Percentiles rank a stretch among this genome's conserved stretches.
phyloP scores from a whole-genome alignment of 2,888 invertebrate species.

The Pasiphila rectangulata region DNA sequence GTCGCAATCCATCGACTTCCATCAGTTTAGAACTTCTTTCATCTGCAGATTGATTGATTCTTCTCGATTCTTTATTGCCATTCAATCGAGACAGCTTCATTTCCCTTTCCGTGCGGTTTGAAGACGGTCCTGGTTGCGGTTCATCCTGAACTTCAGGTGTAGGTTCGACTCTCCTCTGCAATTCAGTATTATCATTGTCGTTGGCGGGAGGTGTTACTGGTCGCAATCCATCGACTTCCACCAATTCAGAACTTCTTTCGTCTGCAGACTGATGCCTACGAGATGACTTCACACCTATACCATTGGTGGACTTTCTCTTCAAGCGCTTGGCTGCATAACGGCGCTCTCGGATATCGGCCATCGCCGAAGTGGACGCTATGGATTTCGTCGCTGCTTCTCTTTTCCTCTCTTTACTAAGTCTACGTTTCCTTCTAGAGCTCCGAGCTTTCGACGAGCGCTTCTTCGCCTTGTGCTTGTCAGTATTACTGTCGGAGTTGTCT shows the following conservation, averaged over 20 bases:
- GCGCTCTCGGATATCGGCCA: constrained; percentile 3
- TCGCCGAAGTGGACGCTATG: constrained; percentile 15
- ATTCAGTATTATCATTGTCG: not conserved
- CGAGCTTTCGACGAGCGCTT: not conserved
- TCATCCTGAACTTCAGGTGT: constrained; percentile 1
- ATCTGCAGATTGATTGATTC: too few species aligned
- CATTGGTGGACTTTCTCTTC: constrained; percentile 27
- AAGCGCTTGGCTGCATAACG: constrained; percentile 6
- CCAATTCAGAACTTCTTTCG: not conserved
- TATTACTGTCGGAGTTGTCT: not conserved
- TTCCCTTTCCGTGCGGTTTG: not conserved
- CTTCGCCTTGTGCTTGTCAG: not conserved
- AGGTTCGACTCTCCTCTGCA: not conserved
- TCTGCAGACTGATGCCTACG: constrained; percentile 3
- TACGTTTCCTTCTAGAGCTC: not conserved
- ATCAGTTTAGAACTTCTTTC: too few species aligned
- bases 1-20: too few species aligned
- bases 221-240: not conserved
- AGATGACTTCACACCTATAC: constrained; percentile 29
- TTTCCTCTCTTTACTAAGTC: constrained; percentile 15
- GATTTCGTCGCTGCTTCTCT: constrained; percentile 15
- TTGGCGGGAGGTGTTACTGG: not conserved
- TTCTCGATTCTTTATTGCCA: not conserved
- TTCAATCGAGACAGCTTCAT: not conserved
- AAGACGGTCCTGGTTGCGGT: constrained; percentile 9